phyloP scores from a whole-genome alignment of 1,140 invertebrate species.

The Conopomorpha cramerella region DNA sequence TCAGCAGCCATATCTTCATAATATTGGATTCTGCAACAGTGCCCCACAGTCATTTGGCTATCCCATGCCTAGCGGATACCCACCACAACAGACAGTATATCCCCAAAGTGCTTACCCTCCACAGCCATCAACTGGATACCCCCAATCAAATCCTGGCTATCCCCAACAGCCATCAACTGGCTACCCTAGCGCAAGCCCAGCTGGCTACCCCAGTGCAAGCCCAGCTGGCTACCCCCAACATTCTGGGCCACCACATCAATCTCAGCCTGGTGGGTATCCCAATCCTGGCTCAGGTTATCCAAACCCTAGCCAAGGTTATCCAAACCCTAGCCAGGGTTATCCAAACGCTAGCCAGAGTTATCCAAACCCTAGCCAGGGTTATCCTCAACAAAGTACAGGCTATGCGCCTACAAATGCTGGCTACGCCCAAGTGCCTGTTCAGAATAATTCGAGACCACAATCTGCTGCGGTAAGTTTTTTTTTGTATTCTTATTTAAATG shows the following conservation, averaged over 20 bases:
- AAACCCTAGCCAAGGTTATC: constrained; percentile 18
- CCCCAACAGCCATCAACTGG: constrained; percentile 12
- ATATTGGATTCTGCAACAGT: constrained; percentile 51
- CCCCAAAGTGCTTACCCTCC: constrained; percentile 6
- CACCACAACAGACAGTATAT: constrained; percentile 21
- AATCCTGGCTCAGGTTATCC: constrained; percentile 11
- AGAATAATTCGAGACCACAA: too few relatives aligned
- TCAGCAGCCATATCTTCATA: constrained; percentile 47
- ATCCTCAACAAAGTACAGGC: too few relatives aligned
- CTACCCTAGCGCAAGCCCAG: constrained; percentile 8
- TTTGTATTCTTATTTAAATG: too few relatives aligned
- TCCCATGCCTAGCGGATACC: constrained; percentile 47
- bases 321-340: constrained; percentile 3
- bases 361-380: background rate
- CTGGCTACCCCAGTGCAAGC: constrained; percentile 6
- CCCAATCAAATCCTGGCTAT: constrained; percentile 13
- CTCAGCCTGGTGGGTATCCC: constrained; percentile 8
- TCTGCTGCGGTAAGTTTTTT: too few relatives aligned
- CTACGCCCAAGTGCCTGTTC: too few relatives aligned
- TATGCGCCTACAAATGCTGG: too few relatives aligned
- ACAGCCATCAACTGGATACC: constrained; percentile 6
- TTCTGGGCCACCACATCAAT: constrained; percentile 12
- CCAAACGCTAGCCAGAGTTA: constrained; percentile 3
- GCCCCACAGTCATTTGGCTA: constrained; percentile 57
- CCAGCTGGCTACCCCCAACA: constrained; percentile 12